Conservation (phyloP, 1,140 invertebrate species). For the Formica selysi region DNA sequence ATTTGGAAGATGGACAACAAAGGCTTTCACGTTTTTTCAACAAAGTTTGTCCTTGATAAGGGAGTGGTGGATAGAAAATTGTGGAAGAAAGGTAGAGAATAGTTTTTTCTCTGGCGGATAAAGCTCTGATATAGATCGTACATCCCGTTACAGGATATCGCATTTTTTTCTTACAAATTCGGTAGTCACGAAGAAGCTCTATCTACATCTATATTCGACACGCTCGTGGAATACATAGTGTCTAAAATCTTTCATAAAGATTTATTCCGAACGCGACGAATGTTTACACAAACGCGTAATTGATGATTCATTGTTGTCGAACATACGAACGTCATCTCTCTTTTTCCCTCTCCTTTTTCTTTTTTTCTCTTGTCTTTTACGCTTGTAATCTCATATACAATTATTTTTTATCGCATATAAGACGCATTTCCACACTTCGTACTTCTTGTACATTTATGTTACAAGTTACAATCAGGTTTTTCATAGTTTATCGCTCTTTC, state of each 20-base stretch:
- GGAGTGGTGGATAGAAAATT: not conserved
- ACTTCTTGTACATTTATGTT: constrained; percentile 3
- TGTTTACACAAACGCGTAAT: not conserved
- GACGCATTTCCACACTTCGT: not conserved
- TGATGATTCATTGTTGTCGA: not conserved
- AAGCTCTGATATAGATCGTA: not conserved
- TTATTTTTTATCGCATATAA: not conserved
- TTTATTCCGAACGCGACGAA: not conserved
- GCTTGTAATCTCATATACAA: not conserved
- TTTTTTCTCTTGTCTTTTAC: not conserved
- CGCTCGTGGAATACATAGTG: not conserved
- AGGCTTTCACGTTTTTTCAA: not conserved
- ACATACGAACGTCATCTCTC: not conserved
- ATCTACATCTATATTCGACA: not conserved
- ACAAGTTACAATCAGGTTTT: constrained; percentile 2
- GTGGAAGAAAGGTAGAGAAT: not conserved
- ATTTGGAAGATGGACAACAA: not conserved
- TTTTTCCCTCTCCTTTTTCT: not conserved
- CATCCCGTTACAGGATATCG: not conserved
- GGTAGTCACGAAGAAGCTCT: not conserved
- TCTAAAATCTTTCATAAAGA: not conserved
- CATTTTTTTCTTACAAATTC: not conserved
- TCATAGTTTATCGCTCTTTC: not conserved
- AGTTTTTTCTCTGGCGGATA: not conserved
- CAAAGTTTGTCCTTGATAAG: not conserved